phyloP scores from a whole-genome alignment of 2,797 vertebrate species.

The Microctenopoma steveboyesi region DNA sequence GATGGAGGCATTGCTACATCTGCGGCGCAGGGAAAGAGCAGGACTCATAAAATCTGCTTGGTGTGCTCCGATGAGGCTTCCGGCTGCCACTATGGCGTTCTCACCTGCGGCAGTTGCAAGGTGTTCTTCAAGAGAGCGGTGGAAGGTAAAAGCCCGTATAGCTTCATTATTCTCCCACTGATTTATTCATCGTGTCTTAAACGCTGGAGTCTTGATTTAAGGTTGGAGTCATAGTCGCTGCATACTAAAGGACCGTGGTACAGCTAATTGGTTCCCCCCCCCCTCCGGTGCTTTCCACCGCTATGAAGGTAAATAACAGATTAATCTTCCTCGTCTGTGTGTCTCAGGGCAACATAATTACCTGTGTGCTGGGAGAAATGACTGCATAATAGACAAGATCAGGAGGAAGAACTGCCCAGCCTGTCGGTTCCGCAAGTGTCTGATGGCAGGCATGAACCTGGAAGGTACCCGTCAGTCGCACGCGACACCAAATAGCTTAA shows the following conservation, averaged over 20 bases:
- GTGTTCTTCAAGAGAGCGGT: conserved; percentile 99
- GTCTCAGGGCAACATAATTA: conserved; percentile 96
- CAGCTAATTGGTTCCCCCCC: conserved; percentile 28
- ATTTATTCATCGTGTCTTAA: background rate
- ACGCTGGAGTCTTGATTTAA: conserved; percentile 5
- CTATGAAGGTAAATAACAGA: conserved; percentile 37
- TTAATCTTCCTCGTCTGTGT: conserved; percentile 40
- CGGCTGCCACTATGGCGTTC: conserved; percentile 96
- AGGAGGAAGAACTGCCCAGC: conserved; percentile 98
- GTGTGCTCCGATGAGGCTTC: conserved; percentile 99
- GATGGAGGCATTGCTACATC: conserved; percentile 82
- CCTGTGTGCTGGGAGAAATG: conserved; percentile 96
- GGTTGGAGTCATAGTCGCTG: conserved; percentile 8
- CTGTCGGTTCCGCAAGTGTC: conserved; percentile 97
- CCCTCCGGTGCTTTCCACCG: conserved; percentile 17
- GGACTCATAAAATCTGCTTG: conserved; percentile 94
- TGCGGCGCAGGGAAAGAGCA: conserved; percentile 82
- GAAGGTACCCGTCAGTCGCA: conserved; percentile 85
- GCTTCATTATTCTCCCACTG: background rate
- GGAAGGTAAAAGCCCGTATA: conserved; percentile 86
- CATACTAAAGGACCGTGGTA: conserved; percentile 8
- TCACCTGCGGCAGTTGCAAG: conserved; percentile 99
- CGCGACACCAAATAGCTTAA: background rate
- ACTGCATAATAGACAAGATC: conserved; percentile 99
- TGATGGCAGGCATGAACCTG: conserved; percentile 98